These are phyloP conservation scores for Chiloscyllium punctatum DNA, from an alignment of 2,797 vertebrate genomes.

Conservation along the genomic window DNA sequence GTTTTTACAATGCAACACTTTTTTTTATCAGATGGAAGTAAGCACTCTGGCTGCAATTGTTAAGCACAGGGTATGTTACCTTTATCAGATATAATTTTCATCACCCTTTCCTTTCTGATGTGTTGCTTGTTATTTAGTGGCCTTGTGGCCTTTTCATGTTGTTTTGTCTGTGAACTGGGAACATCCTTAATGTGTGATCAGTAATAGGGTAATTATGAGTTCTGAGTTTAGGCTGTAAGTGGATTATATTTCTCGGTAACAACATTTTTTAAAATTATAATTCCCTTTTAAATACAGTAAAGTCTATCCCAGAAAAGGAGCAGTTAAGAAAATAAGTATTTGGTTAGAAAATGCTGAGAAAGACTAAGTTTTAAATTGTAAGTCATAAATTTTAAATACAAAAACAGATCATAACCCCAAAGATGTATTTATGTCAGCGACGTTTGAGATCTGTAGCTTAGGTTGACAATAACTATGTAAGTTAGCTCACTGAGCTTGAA, in stretches of 20 bases:
- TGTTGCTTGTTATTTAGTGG: background rate
- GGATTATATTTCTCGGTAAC: background rate
- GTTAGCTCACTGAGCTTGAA: too few relatives aligned
- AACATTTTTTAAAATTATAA: background rate
- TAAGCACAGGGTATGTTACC: constrained; percentile 20
- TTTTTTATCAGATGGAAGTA: constrained; percentile 10
- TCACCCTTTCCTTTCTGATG: constrained; percentile 13
- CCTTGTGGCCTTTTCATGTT: constrained; percentile 26
- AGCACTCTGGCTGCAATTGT: constrained; percentile 20
- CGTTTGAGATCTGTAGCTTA: too few relatives aligned
- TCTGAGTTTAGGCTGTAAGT: background rate
- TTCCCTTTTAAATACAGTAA: background rate
- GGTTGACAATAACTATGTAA: too few relatives aligned
- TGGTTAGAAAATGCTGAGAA: too few relatives aligned
- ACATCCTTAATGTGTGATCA: background rate
- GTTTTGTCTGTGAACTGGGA: background rate
- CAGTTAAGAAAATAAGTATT: too few relatives aligned
- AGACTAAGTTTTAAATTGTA: too few relatives aligned
- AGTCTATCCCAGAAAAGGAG: too few relatives aligned
- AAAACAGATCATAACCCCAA: background rate
- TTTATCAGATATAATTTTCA: constrained; percentile 37
- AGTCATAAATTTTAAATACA: background rate
- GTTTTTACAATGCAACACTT: constrained; percentile 26
- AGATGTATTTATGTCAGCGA: background rate
- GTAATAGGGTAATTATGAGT: background rate